Base-by-base conservation (phyloP, 2,888 invertebrate species). In the Pyrocoelia pectoralis region DNA sequence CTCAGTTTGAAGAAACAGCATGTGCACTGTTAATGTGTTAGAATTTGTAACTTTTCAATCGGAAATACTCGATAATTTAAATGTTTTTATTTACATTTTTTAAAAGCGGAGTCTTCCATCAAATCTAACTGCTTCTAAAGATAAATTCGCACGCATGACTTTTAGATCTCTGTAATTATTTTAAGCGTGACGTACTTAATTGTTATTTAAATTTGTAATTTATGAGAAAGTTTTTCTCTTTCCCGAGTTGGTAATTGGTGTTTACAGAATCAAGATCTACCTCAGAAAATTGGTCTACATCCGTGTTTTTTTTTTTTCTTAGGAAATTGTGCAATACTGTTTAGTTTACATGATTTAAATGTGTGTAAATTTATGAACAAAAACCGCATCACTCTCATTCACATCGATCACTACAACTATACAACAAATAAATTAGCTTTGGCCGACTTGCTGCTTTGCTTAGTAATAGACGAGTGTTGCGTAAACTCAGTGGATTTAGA, bases 401-500 rank as follows among this genome's bases (percentile, higher is more conserved):
- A 43, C n/a, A 28, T 14, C 40, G 4, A 41, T 61, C 54, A 63
- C 55, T 51, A 51, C 49, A 59, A 46, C 28, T 56, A 53, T 60
- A 60, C 13, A 53, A 50, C 33, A 63, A 50, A 40, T 56, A 56
- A 56, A 51, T 51, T 59, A 64, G 64, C 64, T 64, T 64, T 41
- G 64, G 59, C 60, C 17, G 43, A 59, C 41, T 59, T 52, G 60
- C 48, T 40, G 64, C 64, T 64, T 64, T 60, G 60, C 59, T 52
- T 64, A 64, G 13, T 56, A 53, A 64, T 64, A 64, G 60, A 46
- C 52, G 49, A 64, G 56, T 64, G 56, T 64, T 56, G 38, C 53
- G 59, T 50, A 55, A 64, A 60, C 58, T 64, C 55, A 60, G 48
- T 64, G 59, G 50, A 64, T 29, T 59, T 64, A 60, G 51, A 56